Percentiles rank a stretch among this genome's conserved stretches.
Evolutionary conservation across 2,797 vertebrate species (phyloP).

Genomic region (Paratrypauchen microcephalus): DNA sequence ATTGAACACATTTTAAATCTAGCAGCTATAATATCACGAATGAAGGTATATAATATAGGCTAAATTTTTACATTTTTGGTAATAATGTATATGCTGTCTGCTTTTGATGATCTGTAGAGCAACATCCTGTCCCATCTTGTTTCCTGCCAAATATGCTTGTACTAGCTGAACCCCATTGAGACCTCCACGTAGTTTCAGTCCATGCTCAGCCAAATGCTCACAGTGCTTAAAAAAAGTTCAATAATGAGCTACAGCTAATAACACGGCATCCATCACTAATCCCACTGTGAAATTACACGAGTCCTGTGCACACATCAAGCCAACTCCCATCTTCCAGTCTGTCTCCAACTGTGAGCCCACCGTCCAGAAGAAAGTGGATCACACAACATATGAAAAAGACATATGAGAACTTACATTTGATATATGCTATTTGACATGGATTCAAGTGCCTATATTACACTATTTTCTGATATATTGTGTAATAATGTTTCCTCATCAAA

Average conservation of each 20-base stretch:
- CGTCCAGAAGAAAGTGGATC: slow-evolving; percentile 64
- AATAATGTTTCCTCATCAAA: no score
- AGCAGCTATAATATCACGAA: no score
- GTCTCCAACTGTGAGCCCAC: slow-evolving; percentile 66
- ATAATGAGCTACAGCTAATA: slow-evolving; percentile 20
- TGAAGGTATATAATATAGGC: no score
- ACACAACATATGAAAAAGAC: slow-evolving; percentile 40
- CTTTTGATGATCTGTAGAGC: slow-evolving; percentile 9
- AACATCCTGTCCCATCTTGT: slow-evolving; percentile 10
- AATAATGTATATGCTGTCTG: not conserved
- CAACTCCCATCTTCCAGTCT: slow-evolving; percentile 39
- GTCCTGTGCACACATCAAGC: slow-evolving; percentile 39
- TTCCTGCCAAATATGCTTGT: slow-evolving; percentile 20
- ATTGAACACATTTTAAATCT: no score
- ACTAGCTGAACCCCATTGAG: slow-evolving; percentile 16
- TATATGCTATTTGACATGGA: no score
- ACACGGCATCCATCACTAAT: slow-evolving; percentile 48
- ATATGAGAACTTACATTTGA: not conserved
- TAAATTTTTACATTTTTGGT: no score
- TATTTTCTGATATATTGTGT: no score
- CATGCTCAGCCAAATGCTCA: slow-evolving; percentile 35
- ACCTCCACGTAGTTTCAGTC: slow-evolving; percentile 32
- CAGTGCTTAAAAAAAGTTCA: slow-evolving; percentile 44
- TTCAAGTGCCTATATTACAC: no score
- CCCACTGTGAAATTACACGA: slow-evolving; percentile 53